These are phyloP conservation scores for Drosophila subquinaria DNA, from an alignment of 2,888 invertebrate genomes.

Conservation along the genomic window DNA sequence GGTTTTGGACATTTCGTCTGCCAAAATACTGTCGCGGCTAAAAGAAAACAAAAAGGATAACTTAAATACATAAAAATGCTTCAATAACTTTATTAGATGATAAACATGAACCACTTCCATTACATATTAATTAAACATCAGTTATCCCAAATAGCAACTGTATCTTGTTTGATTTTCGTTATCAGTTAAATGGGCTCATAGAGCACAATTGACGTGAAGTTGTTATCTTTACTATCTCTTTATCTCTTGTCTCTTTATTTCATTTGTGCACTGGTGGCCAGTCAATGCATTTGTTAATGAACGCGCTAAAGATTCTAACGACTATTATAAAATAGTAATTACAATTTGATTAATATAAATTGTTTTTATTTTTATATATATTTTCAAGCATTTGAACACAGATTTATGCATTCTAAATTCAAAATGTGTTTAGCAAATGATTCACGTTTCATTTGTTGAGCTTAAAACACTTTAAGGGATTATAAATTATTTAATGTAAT, in stretches of 20 bases:
- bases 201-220: not conserved
- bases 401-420: no score
- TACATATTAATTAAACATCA: conserved; percentile 3
- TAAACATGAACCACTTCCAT: conserved; percentile 7
- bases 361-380: no score
- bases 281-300: not conserved
- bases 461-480: no score
- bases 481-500: no score
- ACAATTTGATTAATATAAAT: not conserved
- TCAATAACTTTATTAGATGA: conserved; percentile 9
- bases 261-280: not conserved
- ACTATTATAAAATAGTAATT: not conserved
- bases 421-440: no score
- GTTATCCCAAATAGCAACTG: not conserved
- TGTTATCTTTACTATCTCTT: not conserved
- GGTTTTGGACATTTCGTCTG: conserved; percentile 46
- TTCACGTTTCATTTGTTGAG: no score
- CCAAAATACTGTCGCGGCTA: conserved; percentile 46
- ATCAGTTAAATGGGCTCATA: not conserved
- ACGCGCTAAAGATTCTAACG: not conserved
- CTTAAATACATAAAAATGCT: conserved; percentile 1
- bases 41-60: not conserved
- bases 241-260: not conserved
- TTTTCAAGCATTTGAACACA: no score
- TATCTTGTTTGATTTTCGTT: not conserved